Base-by-base conservation (phyloP, 2,113 vertebrate species). In the Catharus minimus region DNA sequence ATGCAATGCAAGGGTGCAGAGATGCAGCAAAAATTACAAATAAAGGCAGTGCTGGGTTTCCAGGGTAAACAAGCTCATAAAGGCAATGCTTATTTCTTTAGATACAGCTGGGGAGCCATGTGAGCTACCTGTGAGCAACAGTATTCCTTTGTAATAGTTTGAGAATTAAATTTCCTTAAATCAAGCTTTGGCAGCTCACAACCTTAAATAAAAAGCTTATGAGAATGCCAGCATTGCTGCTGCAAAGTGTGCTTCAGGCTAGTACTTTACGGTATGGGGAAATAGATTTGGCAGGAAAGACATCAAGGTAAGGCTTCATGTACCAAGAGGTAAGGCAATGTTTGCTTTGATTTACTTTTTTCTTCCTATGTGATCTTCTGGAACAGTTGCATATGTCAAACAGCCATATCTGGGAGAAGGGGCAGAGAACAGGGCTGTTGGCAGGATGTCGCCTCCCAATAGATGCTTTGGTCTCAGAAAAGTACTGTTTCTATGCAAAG, bases 101-200 rank as follows among this genome's bases (percentile, higher is more conserved):
- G 47, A 24, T 67, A 12, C 33, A 67, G n/a, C 36, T 68, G 50
- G 62, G 50, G n/a, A 68, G 47, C n/a, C 65, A 36, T 5, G 65
- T 47, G 43, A 94, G 50, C 36, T 87, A 43, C 76, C 64, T 7
- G 74, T 53, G 57, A 93, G 44, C 33, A 86, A 64, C 73, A 82
- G 28, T 61, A 86, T 87, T 78, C 39, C 36, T 44, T 75, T 61
- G 30, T 79, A 94, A 86, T 66, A 55, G 47, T 88, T 90, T 89
- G 44, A 72, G 52, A 95, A 88, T 94, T 65, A 93, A 90, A 79
- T 74, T n/a, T 87, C 71, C 79, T 38, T 95, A 95, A 88, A 87
- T 94, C 84, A 71, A 83, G 71, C 36, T 72, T 66, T 94, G 83
- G 62, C 61, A 93, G 41, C 76, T 82, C 73, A 93, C 91, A 95